phyloP scores from a whole-genome alignment of 2,888 invertebrate species.

The Rambutsinella grinnellia region DNA sequence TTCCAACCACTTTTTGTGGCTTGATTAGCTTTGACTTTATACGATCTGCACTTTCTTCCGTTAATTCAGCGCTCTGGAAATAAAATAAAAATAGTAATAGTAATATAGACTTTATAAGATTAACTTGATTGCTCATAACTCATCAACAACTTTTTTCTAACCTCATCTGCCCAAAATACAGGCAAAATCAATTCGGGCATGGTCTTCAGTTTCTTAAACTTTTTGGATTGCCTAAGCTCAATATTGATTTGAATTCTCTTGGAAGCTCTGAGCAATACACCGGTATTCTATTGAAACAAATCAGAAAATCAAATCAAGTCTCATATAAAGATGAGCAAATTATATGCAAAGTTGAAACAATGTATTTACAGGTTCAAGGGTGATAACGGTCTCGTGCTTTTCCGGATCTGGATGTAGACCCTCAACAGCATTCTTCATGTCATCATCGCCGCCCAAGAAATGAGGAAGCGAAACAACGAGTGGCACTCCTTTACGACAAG shows the following conservation, averaged over 20 bases:
- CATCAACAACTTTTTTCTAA: conserved; percentile 10
- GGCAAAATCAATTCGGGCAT: conserved; percentile 64
- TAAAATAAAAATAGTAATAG: conserved; percentile 1
- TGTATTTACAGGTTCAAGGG: conserved; percentile 68
- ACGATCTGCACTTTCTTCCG: conserved; percentile 44
- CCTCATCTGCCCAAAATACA: conserved; percentile 66
- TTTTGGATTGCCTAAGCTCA: conserved; percentile 51
- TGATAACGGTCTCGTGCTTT: conserved; percentile 67
- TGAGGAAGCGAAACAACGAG: conserved; percentile 68
- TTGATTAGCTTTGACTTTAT: conserved; percentile 49
- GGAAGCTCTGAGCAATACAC: conserved; percentile 66
- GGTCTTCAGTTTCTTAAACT: conserved; percentile 38
- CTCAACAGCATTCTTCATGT: conserved; percentile 43
- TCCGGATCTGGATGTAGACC: conserved; percentile 60
- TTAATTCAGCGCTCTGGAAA: conserved; percentile 44
- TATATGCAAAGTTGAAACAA: too few relatives aligned
- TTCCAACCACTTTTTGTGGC: conserved; percentile 49
- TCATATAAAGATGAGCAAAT: too few relatives aligned
- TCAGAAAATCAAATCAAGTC: background rate
- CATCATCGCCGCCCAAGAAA: conserved; percentile 67
- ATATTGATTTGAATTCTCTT: conserved; percentile 65
- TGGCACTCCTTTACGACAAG: conserved; percentile 65
- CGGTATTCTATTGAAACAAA: conserved; percentile 63
- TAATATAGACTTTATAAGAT: background rate
- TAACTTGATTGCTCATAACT: background rate